A percentile compares a stretch with the other conserved stretches of the same genome.
Evolutionary conservation across 2,113 vertebrate species (phyloP).

Genomic region (Trematocara variabile): DNA sequence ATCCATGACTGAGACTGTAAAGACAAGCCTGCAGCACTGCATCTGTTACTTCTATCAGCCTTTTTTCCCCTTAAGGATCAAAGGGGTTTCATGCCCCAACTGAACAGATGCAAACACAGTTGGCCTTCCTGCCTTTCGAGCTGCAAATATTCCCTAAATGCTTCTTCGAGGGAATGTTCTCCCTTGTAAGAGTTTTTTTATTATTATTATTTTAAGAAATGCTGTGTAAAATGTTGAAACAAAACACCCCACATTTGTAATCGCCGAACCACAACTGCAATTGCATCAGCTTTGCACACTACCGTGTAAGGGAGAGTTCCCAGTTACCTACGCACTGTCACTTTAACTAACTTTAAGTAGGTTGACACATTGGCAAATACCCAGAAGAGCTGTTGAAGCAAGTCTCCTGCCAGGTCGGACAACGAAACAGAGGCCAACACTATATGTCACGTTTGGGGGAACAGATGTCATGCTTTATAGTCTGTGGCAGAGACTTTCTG

Average conservation of each 20-base stretch:
- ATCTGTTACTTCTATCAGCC: background rate
- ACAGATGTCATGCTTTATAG: conserved; percentile 17
- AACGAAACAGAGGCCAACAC: background rate
- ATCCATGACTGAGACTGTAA: background rate
- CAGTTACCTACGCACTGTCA: background rate
- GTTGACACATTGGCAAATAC: background rate
- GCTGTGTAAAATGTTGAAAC: background rate
- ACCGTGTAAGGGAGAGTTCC: background rate
- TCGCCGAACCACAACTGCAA: background rate
- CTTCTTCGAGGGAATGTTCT: background rate
- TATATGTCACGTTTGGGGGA: background rate
- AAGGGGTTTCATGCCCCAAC: background rate
- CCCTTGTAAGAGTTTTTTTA: background rate
- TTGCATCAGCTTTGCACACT: background rate
- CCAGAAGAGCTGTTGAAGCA: background rate
- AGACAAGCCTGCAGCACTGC: background rate
- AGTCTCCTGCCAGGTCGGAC: background rate
- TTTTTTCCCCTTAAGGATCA: background rate
- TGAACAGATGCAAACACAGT: background rate
- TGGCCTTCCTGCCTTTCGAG: background rate
- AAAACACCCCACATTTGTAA: background rate
- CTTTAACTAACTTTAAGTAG: background rate
- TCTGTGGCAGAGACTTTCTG: background rate
- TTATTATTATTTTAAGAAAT: background rate
- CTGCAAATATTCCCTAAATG: background rate